phyloP scores from a whole-genome alignment of 2,797 vertebrate genomes.

The Gila robusta region DNA sequence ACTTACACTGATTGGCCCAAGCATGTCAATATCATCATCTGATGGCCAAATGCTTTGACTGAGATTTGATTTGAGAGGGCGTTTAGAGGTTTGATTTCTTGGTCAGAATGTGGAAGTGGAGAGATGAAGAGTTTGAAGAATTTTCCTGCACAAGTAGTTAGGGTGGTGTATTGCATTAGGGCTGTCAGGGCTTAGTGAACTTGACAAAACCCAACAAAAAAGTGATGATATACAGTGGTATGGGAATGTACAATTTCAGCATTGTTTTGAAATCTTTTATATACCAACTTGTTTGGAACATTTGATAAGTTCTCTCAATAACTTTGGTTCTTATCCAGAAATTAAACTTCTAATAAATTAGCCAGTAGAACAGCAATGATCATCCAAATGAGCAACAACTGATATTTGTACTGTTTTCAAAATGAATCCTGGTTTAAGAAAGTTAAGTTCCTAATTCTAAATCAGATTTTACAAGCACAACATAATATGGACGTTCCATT shows the following conservation, averaged over 20 bases:
- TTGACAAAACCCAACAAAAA: neutral
- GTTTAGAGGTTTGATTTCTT: slow-evolving; percentile 37
- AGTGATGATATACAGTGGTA: too few relatives aligned
- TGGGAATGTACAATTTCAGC: neutral
- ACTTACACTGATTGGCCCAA: slow-evolving; percentile 8
- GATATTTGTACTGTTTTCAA: slow-evolving; percentile 9
- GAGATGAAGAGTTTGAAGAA: neutral
- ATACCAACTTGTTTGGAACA: neutral
- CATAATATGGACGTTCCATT: slow-evolving; percentile 9
- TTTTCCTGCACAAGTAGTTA: slow-evolving; percentile 6
- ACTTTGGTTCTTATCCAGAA: neutral
- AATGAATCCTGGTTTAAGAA: neutral
- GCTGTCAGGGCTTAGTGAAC: neutral
- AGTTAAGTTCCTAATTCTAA: slow-evolving; percentile 24
- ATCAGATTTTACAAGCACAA: slow-evolving; percentile 32
- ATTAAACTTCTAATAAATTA: neutral
- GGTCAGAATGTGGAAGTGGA: slow-evolving; percentile 22
- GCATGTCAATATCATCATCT: slow-evolving; percentile 25
- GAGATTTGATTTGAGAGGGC: slow-evolving; percentile 35
- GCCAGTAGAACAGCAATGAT: neutral
- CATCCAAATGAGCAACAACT: neutral
- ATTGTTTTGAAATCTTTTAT: neutral
- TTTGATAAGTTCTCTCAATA: neutral
- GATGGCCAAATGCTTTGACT: neutral
- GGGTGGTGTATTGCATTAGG: neutral